These are phyloP conservation scores for Eulithis prunata DNA, from an alignment of 2,888 invertebrate species.

Conservation along the genomic window DNA sequence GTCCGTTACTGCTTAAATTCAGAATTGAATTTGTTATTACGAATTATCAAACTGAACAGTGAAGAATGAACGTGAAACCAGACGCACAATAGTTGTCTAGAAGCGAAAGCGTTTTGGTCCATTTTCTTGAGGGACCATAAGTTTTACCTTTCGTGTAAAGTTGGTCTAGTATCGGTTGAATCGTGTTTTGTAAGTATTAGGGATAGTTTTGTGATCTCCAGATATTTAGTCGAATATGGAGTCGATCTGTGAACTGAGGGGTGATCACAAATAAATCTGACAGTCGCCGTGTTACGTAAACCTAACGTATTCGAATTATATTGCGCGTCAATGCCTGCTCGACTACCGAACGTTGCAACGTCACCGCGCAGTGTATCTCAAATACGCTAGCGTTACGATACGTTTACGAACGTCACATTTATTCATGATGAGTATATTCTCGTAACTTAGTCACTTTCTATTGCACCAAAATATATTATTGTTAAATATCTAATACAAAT, in stretches of 20 bases:
- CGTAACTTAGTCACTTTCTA: conserved; percentile 35
- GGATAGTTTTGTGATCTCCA: conserved; percentile 79
- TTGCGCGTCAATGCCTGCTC: too few species aligned
- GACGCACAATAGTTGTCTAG: conserved; percentile 6
- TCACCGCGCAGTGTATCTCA: too few species aligned
- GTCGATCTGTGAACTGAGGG: conserved; percentile 59
- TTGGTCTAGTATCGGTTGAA: conserved; percentile 18
- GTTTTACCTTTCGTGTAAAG: background rate
- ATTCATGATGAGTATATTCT: conserved; percentile 35
- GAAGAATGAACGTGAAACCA: conserved; percentile 1
- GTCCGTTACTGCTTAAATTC: background rate
- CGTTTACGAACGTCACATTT: too few species aligned
- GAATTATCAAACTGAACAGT: too few species aligned
- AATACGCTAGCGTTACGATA: too few species aligned
- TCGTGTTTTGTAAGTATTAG: conserved; percentile 58
- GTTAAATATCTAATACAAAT: conserved; percentile 4
- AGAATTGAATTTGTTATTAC: background rate
- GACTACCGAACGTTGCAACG: too few species aligned
- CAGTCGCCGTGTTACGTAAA: too few species aligned
- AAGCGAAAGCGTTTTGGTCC: background rate
- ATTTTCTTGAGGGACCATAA: conserved; percentile 8
- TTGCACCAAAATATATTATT: conserved; percentile 41
- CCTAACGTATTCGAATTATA: too few species aligned
- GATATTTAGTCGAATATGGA: conserved; percentile 65
- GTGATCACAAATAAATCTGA: too few species aligned